Evolutionary conservation across 2,113 vertebrate species (phyloP), one percentile per base, ranked within the genome.

Genomic region (Cygnus atratus): DNA sequence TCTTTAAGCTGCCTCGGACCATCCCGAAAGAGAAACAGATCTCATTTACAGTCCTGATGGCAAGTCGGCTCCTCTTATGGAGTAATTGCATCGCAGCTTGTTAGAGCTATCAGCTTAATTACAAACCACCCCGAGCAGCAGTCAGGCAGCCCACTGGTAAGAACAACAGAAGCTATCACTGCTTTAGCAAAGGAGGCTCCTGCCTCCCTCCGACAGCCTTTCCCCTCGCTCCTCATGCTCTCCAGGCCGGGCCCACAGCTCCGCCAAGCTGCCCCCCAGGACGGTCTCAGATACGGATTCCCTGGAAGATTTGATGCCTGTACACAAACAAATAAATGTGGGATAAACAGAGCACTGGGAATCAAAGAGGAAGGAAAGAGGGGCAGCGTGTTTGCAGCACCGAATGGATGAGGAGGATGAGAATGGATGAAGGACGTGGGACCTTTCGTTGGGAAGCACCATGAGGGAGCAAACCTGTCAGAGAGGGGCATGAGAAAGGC

Each of bases 31-130:
- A 91, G 67, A 91, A 90, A 76, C n/a, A 73, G 66, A 80, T 54
- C 82, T 91, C 84, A 87, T 95, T 90, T 93, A 94, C 59, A 95
- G 75, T 91, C 87, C 62, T 73, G 31, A 87, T 63, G 90, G 85
- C 72, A 94, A 95, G 67, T 59, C 82, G 91, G 67, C 37, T 93
- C 55, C 82, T 92, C 84, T 87, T 91, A 62, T 59, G 78, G 79
- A 46, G 91, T 89, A 90, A 96, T 46, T 89, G 75, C 93, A 85
- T 24, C 55, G 54, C 87, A 95, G 87, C 71, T 95, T 92, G 92
- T 83, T 93, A 91, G 17, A 83, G 78, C 91, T 91, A 94, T 94
- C 84, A 91, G 62, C 67, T 95, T 95, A 96, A 95, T 96, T 92
- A 96, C 0, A 0, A 88, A 94, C 80, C 67, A 77, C 63, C 70